Evolutionary conservation across 2,888 invertebrate species (phyloP).

Genomic region (Congeria kusceri): DNA sequence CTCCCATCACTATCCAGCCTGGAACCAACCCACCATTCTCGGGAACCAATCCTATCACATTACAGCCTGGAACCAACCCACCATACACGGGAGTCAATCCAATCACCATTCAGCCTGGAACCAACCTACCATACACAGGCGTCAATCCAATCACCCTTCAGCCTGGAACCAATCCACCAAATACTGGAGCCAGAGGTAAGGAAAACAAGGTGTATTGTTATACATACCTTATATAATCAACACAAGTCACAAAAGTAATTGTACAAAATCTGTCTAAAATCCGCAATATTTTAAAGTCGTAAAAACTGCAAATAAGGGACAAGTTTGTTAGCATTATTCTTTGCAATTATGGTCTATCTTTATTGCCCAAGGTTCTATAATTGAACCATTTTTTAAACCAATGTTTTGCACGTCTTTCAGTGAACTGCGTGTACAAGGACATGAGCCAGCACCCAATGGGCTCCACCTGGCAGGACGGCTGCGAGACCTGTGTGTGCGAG

Average conservation of each 20-base stretch:
- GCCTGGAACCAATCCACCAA: constrained; percentile 29
- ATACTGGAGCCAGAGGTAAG: not conserved
- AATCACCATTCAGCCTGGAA: constrained; percentile 9
- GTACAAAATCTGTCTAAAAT: too few relatives aligned
- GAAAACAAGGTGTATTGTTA: not conserved
- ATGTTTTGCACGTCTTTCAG: constrained; percentile 36
- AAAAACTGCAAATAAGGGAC: too few relatives aligned
- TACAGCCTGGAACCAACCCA: constrained; percentile 23
- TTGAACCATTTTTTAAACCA: too few relatives aligned
- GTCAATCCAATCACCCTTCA: constrained; percentile 29
- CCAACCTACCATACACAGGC: constrained; percentile 35
- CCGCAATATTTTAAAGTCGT: too few relatives aligned
- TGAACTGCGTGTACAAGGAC: constrained; percentile 72
- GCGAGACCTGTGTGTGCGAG: constrained; percentile 73
- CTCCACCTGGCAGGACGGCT: constrained; percentile 77
- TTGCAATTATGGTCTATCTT: too few relatives aligned
- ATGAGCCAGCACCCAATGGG: constrained; percentile 66
- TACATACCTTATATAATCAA: too few relatives aligned
- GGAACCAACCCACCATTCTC: constrained; percentile 10
- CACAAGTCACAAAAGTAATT: too few relatives aligned
- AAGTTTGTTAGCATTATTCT: too few relatives aligned
- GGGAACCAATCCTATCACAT: constrained; percentile 36
- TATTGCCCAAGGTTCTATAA: too few relatives aligned
- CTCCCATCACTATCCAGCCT: constrained; percentile 16
- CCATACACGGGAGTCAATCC: constrained; percentile 17